Evolutionary conservation across 2,888 invertebrate genomes (phyloP).

Genomic region (Zonitis immaculata): DNA sequence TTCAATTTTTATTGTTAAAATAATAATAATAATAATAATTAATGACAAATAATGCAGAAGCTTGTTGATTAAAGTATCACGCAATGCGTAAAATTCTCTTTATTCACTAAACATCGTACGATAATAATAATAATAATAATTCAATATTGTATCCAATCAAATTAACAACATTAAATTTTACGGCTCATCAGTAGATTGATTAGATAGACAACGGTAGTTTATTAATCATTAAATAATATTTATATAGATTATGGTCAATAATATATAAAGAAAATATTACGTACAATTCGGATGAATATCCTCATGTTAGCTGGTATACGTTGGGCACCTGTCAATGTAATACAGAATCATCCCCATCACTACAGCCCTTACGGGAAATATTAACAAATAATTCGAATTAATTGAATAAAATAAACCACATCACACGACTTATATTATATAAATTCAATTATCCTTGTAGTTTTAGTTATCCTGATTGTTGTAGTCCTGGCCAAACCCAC

Average conservation of each 20-base stretch:
- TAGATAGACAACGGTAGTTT: neutral
- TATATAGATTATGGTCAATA: neutral
- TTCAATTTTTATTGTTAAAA: too few relatives aligned
- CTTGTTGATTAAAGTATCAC: constrained; percentile 2
- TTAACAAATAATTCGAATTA: neutral
- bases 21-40: too few relatives aligned
- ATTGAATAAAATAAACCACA: too few relatives aligned
- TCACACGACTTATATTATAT: constrained; percentile 17
- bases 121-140: neutral
- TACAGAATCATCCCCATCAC: neutral
- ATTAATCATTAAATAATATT: neutral
- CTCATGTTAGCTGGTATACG: constrained; percentile 36
- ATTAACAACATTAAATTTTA: neutral
- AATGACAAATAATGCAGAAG: neutral
- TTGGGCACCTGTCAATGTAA: neutral
- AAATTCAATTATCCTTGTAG: constrained; percentile 1
- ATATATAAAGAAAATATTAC: too few relatives aligned
- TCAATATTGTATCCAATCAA: too few relatives aligned
- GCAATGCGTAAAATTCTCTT: constrained; percentile 16
- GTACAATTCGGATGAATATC: constrained; percentile 37
- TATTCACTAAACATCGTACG: neutral
- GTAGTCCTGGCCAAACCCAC: constrained; percentile 24
- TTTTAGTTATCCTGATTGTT: neutral
- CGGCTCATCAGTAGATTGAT: neutral
- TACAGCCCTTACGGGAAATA: neutral